Conservation (phyloP, 2,113 vertebrate genomes). For the Saccopteryx bilineata region DNA sequence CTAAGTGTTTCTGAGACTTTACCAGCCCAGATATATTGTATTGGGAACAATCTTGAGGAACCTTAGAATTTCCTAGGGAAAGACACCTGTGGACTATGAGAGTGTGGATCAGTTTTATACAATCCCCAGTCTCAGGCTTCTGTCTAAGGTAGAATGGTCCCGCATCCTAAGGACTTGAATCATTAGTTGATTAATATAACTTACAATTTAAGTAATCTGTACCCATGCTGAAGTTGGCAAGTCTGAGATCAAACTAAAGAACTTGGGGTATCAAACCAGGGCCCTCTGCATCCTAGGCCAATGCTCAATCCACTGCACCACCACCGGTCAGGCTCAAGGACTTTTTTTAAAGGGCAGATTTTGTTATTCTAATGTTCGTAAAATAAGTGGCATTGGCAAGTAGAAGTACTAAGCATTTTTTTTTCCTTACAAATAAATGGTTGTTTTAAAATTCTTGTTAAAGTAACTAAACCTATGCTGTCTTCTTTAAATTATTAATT, state of each 20-base stretch:
- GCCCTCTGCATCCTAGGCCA: too few species aligned
- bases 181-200: slow-evolving; percentile 17
- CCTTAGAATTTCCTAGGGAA: slow-evolving; percentile 11
- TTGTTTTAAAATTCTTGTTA: slow-evolving; percentile 55
- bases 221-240: background rate
- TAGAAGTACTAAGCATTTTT: background rate
- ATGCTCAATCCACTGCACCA: too few species aligned
- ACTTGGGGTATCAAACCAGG: too few species aligned
- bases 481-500: slow-evolving; percentile 33
- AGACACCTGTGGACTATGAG: background rate
- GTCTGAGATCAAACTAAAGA: background rate
- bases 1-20: background rate
- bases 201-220: background rate
- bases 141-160: background rate
- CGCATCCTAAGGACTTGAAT: background rate
- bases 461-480: slow-evolving; percentile 15
- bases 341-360: background rate
- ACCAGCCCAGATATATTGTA: background rate
- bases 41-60: background rate
- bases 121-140: background rate
- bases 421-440: slow-evolving; percentile 7
- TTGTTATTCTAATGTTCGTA: background rate
- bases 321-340: background rate
- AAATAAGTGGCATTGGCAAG: background rate
- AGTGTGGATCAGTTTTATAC: background rate